These are phyloP conservation scores for Hanleya hanleyi DNA, from an alignment of 2,888 invertebrate species.

Conservation along the genomic window DNA sequence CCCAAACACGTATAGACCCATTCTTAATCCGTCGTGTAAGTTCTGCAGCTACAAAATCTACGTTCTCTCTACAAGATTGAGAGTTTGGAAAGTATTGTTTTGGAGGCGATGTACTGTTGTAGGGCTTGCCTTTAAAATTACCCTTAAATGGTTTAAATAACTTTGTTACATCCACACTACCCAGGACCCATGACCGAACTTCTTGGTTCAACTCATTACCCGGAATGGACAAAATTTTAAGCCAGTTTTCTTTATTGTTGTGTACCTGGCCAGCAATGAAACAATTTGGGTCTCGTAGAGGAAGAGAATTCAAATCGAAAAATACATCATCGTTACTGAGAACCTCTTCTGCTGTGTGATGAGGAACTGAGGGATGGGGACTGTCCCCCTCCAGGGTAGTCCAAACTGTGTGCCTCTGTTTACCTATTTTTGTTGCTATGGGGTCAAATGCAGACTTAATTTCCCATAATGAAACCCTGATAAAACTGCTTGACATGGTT, in stretches of 20 bases:
- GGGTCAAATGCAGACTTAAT: no score
- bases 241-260: not conserved
- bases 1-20: conserved; percentile 18
- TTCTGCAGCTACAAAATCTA: conserved; percentile 5
- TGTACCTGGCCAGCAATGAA: not conserved
- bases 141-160: conserved; percentile 28
- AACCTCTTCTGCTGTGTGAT: not conserved
- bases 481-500: no score
- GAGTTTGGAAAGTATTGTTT: not conserved
- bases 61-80: not conserved
- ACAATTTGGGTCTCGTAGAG: no score
- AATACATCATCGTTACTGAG: no score
- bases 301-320: no score
- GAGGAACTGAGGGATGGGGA: not conserved
- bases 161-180: conserved; percentile 18
- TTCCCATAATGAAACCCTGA: not conserved
- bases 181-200: conserved; percentile 9
- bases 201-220: no score
- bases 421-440: no score
- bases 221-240: not conserved
- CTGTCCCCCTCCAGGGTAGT: not conserved
- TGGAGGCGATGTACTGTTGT: conserved; percentile 10
- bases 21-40: conserved; percentile 11
- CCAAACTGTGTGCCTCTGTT: not conserved
- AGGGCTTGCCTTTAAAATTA: conserved; percentile 21